These are phyloP conservation scores for Spodoptera exigua DNA, from an alignment of 2,888 invertebrate species.

Conservation along the genomic window DNA sequence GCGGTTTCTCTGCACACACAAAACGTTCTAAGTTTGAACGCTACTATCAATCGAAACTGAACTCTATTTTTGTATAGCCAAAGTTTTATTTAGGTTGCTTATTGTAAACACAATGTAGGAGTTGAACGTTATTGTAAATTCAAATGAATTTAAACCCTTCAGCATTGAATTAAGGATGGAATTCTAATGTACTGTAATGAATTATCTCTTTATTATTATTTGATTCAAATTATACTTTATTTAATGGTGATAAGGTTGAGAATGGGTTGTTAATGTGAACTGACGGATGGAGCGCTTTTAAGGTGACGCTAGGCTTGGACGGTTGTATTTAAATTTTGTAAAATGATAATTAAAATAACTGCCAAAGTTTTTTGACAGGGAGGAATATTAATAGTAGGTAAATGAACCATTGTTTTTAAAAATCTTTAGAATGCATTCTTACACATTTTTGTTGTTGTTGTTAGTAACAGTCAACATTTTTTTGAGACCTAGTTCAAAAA, in stretches of 20 bases:
- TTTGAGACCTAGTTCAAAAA: no score
- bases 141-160: conserved; percentile 72
- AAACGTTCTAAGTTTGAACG: conserved; percentile 70
- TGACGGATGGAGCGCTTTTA: conserved; percentile 64
- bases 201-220: conserved; percentile 57
- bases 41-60: conserved; percentile 62
- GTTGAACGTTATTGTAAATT: conserved; percentile 62
- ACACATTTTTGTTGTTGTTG: background rate
- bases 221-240: conserved; percentile 55
- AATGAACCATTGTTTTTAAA: conserved; percentile 35
- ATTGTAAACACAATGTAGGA: conserved; percentile 58
- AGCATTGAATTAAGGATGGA: conserved; percentile 66
- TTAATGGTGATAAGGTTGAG: conserved; percentile 51
- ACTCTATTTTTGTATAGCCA: conserved; percentile 62
- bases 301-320: conserved; percentile 66
- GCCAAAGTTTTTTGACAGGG: conserved; percentile 58
- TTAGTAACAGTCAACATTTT: no score
- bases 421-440: conserved; percentile 5
- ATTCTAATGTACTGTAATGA: conserved; percentile 62
- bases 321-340: conserved; percentile 65
- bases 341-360: conserved; percentile 61
- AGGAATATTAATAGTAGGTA: conserved; percentile 55
- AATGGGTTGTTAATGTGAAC: conserved; percentile 53
- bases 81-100: conserved; percentile 65
- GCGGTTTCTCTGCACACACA: conserved; percentile 76